Base-by-base conservation (phyloP, 2,797 vertebrate species). In the Nyctalus aviator region DNA sequence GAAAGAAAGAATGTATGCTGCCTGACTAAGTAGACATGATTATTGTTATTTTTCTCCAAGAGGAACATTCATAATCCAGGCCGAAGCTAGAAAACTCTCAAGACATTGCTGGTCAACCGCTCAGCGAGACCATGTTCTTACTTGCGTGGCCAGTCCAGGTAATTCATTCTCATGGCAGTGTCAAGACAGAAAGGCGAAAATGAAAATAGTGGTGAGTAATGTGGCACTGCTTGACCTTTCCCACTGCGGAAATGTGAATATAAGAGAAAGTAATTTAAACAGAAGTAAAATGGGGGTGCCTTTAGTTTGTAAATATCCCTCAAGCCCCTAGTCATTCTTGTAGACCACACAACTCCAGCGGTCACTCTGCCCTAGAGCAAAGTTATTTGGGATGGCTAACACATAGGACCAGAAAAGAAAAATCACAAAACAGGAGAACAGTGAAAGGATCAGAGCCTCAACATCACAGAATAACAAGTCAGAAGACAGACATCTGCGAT, bases 181-280 rank as follows among this genome's bases (percentile, higher is more conserved):
- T 83, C 77, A 53, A 85, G 94, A 79, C 32, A 72, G 83, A 91
- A 87, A 27, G 75, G 37, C 77, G 84, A 44, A 87, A 79, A 83
- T 2, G 25, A 69, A 86, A 87, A 62, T 37, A 41, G n/a, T 59
- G 37, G 35, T 92, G 84, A 95, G 55, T 82, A 88, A 78, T 82
- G 30, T 77, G 84, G 48, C 7, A 0, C 41, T 57, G n/a, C 23
- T 89, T 84, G 76, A 85, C 68, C 64, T 90, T 93, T 93, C 66
- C 64, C 53, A 32, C 44, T 17, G 44, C 88, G 66, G 32, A 95
- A 90, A 95, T 94, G 87, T 75, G 73, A 87, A 79, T 81, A 64
- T 50, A 78, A 93, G 75, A 85, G 86, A 93, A 88, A 96, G 57
- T 62, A 88, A 94, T 93, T 95, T 90, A 92, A 93, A 79, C 32